Percentiles rank a stretch among this genome's conserved stretches.
Conservation (phyloP, 2,113 vertebrate genomes). For the Indicator indicator region DNA sequence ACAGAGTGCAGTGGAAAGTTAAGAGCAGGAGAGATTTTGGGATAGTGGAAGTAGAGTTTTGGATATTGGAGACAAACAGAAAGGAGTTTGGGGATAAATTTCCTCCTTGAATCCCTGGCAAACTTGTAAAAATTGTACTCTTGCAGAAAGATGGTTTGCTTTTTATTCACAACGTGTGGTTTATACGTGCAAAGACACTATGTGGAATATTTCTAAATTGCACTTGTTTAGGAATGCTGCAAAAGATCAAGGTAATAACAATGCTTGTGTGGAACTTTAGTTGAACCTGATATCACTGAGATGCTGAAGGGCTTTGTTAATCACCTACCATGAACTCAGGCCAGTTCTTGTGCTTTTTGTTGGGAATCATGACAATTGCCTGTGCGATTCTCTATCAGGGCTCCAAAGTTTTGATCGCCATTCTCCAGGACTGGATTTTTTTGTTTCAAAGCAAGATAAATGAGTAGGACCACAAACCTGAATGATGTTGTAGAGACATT, state of each 20-base stretch:
- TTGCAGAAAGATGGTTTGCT: background rate
- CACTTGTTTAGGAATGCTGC: background rate
- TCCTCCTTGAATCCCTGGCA: background rate
- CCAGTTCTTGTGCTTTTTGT: background rate
- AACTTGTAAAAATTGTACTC: background rate
- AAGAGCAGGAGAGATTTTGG: background rate
- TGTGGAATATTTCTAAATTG: background rate
- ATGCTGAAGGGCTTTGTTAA: background rate
- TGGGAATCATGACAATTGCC: background rate
- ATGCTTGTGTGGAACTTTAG: background rate
- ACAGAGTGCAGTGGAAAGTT: background rate
- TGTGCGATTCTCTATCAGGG: background rate
- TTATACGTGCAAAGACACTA: background rate
- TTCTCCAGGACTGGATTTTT: background rate
- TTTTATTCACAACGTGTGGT: background rate
- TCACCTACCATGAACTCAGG: background rate
- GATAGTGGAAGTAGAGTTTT: background rate
- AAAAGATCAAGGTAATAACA: background rate
- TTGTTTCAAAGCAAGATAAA: background rate
- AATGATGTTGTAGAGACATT: background rate
- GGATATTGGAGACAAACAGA: background rate
- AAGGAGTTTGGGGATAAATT: rapidly evolving
- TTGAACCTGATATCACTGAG: background rate
- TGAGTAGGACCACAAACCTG: background rate
- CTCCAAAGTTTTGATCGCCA: background rate